Evolutionary conservation across 1,140 invertebrate genomes (phyloP), one percentile per base, ranked within the genome.

Genomic region (Chironomus tepperi): DNA sequence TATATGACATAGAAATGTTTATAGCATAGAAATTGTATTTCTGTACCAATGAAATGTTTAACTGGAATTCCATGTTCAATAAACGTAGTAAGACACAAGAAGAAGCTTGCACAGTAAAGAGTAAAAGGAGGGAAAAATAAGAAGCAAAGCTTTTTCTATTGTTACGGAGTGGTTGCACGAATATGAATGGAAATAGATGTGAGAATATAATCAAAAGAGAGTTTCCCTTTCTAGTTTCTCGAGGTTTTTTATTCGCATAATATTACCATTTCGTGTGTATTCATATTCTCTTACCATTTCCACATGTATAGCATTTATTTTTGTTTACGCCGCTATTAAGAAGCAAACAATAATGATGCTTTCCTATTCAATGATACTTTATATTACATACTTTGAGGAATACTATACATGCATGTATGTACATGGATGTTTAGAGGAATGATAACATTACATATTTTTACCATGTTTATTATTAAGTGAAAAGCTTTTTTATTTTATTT

Each of bases 401-500:
- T 34, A 34, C 24, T 34, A 34, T 34, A 2, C 24, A 34, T 34
- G 1, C 24, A 34, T 34, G 24, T 34, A 34, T n/a, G n/a, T 5
- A 34, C 24, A 34, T 34, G 24, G 5, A 34, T 34, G 24, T 34
- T 34, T 34, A 57, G n/a, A 15, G 47, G 9, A 57, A 15, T n/a
- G n/a, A 57, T 57, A 57, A n/a, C 47, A 57, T 57, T 57, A 57
- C 47, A 57, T 57, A 57, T 57, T 57, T 57, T n/a, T 57, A 57
- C 47, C 12, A 57, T 57, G 47, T 57, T 57, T 57, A 57, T 57
- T 57, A 57, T 57, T 57, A 57, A 57, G 47, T 57, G 47, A 57
- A 57, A 57, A 57, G 9, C 47, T 57, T 57, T n/a, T 57, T 15
- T 3, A 3, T 47, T 47, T 57, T 15, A 57, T 57, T 57, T 47